A percentile compares a stretch with the other conserved stretches of the same genome.
Conservation (phyloP, 1,140 invertebrate genomes). For the Solenopsis invicta region DNA sequence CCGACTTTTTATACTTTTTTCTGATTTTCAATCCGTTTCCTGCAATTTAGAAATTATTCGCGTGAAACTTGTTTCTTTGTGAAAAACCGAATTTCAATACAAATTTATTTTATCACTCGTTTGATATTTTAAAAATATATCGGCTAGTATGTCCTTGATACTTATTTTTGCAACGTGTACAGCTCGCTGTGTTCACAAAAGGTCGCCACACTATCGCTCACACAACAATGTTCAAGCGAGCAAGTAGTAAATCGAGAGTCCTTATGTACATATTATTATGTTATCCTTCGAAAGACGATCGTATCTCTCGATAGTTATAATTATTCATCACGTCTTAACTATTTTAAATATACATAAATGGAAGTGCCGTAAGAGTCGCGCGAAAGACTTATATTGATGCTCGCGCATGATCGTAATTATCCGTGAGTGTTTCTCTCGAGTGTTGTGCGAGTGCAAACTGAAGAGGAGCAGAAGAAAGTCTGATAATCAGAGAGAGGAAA, state of each 20-base stretch:
- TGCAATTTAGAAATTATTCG: background rate
- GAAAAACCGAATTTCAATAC: background rate
- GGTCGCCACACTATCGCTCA: background rate
- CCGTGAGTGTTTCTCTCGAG: background rate
- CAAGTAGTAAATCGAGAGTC: background rate
- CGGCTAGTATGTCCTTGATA: background rate
- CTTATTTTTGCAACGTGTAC: background rate
- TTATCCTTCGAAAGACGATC: background rate
- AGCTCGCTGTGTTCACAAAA: background rate
- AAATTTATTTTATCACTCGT: background rate
- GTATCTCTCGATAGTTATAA: conserved; percentile 8
- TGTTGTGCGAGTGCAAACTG: background rate
- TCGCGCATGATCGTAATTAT: background rate
- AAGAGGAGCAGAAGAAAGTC: background rate
- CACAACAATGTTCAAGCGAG: background rate
- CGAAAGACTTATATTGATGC: background rate
- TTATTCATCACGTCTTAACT: background rate
- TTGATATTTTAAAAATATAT: background rate
- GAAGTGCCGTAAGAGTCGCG: background rate
- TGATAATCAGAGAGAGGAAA: background rate
- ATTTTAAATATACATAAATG: background rate
- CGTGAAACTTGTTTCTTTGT: background rate
- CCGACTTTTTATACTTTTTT: background rate
- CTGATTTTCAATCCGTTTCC: background rate
- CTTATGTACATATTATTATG: background rate